phyloP scores from a whole-genome alignment of 1,140 invertebrate species.

The Solenopsis invicta region DNA sequence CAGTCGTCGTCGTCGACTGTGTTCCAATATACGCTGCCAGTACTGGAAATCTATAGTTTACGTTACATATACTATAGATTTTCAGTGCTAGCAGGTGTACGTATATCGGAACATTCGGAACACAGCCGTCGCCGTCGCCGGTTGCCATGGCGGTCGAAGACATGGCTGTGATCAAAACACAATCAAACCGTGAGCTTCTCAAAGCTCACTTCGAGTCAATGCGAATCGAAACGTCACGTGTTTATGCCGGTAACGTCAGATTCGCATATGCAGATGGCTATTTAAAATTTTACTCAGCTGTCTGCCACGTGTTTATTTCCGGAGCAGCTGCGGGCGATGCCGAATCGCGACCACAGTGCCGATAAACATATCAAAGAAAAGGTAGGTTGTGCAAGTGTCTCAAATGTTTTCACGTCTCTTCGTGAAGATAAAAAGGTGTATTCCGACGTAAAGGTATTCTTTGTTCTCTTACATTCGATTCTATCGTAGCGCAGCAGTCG shows the following conservation, averaged over 20 bases:
- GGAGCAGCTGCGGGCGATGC: background rate
- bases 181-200: conserved; percentile 15
- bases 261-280: background rate
- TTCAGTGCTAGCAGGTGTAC: no score
- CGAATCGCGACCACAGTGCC: conserved; percentile 27
- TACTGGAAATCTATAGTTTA: no score
- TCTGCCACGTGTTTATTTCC: background rate
- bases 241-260: background rate
- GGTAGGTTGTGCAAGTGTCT: conserved; percentile 24
- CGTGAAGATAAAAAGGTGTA: no score
- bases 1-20: no score
- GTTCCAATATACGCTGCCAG: no score
- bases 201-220: background rate
- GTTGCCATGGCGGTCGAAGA: conserved; percentile 32
- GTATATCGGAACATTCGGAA: background rate
- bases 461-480: background rate
- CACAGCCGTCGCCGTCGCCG: background rate
- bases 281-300: background rate
- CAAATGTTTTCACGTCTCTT: background rate
- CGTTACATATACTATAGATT: no score
- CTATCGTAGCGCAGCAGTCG: conserved; percentile 69
- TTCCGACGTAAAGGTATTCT: background rate
- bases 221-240: background rate
- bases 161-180: conserved; percentile 40
- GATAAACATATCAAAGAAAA: conserved; percentile 17